Conservation (phyloP, 1,140 invertebrate genomes). For the Bombus ignitus region DNA sequence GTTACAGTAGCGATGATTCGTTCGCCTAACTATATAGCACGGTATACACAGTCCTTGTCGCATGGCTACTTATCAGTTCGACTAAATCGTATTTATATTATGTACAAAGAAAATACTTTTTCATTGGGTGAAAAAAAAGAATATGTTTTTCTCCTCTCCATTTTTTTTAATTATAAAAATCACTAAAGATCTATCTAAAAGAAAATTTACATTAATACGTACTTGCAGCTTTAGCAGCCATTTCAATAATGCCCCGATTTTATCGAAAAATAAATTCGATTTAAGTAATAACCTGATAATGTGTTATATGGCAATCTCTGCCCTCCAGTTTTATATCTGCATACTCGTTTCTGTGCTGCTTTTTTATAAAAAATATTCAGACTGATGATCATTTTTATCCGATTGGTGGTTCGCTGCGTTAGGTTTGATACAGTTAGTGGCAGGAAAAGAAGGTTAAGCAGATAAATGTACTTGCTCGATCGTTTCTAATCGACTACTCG, state of each 20-base stretch:
- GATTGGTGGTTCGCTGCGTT: too few species aligned
- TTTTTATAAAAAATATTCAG: too few species aligned
- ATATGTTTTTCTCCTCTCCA: too few species aligned
- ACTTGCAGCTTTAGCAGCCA: not conserved
- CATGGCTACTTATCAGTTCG: not conserved
- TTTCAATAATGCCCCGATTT: constrained; percentile 10
- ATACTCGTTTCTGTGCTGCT: too few species aligned
- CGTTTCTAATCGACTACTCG: too few species aligned
- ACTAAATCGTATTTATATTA: constrained; percentile 1
- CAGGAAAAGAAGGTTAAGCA: too few species aligned
- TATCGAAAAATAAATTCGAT: constrained; percentile 19
- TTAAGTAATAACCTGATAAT: constrained; percentile 19
- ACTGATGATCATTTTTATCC: too few species aligned
- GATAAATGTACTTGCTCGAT: too few species aligned
- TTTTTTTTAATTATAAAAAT: not conserved
- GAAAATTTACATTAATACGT: too few species aligned
- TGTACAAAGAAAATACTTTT: not conserved
- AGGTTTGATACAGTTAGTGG: too few species aligned
- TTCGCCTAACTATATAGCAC: too few species aligned
- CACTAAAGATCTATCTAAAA: not conserved
- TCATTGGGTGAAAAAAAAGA: not conserved
- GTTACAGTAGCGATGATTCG: not conserved
- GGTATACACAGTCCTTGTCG: not conserved
- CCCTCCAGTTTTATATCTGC: not conserved
- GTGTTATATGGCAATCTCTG: not conserved